Conservation (phyloP, 2,797 vertebrate species). For the Sardinella longiceps region DNA sequence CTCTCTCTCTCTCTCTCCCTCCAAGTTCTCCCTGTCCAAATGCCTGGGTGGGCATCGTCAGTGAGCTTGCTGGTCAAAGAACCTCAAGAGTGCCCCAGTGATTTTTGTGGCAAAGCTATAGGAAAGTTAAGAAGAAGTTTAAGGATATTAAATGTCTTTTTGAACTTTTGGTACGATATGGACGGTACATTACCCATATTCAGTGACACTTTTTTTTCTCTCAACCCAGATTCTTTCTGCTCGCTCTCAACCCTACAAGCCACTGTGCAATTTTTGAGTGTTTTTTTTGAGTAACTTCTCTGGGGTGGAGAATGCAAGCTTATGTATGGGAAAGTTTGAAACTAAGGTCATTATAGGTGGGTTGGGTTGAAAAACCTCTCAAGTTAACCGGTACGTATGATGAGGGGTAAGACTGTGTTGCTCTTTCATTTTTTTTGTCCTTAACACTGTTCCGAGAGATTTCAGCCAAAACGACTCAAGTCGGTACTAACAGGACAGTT, state of each 20-base stretch:
- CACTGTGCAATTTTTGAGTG: slow-evolving; percentile 47
- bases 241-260: slow-evolving; percentile 20
- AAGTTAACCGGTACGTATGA: not conserved
- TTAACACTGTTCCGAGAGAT: slow-evolving; percentile 25
- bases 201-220: not conserved
- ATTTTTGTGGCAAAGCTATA: slow-evolving; percentile 6
- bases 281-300: slow-evolving; percentile 3
- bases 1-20: no score
- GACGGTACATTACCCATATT: slow-evolving; percentile 5
- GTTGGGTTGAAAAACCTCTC: not conserved
- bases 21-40: not conserved
- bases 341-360: not conserved
- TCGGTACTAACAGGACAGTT: not conserved
- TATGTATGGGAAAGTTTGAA: slow-evolving; percentile 6
- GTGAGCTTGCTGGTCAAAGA: slow-evolving; percentile 1
- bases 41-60: not conserved
- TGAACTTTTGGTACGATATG: slow-evolving; percentile 2
- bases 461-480: slow-evolving; percentile 14
- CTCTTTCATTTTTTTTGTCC: slow-evolving; percentile 8
- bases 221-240: not conserved
- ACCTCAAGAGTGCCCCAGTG: not conserved
- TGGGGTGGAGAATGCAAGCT: slow-evolving; percentile 8
- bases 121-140: slow-evolving; percentile 2
- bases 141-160: slow-evolving; percentile 8
- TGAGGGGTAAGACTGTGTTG: slow-evolving; percentile 7